phyloP scores from a whole-genome alignment of 2,113 vertebrate species.

The Nesogale talazaci region DNA sequence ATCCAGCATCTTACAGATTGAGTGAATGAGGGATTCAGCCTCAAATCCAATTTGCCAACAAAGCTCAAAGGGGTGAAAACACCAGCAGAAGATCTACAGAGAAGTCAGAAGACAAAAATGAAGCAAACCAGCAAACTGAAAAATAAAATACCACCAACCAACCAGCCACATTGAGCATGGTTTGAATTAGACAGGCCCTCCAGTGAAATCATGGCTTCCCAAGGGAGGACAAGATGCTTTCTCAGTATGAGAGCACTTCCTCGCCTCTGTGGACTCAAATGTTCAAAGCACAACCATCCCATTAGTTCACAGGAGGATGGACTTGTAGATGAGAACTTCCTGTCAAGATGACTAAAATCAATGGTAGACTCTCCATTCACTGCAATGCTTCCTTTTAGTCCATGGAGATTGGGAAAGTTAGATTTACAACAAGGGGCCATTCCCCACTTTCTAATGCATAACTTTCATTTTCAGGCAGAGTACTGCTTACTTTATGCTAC shows the following conservation, averaged over 20 bases:
- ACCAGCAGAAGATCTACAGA: neutral
- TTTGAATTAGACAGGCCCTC: neutral
- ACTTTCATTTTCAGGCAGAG: neutral
- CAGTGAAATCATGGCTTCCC: neutral
- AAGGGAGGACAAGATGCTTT: neutral
- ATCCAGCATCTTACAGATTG: slow-evolving; percentile 20
- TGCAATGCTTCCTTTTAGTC: neutral
- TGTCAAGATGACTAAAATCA: neutral
- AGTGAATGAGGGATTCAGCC: neutral
- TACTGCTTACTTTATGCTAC: slow-evolving; percentile 13
- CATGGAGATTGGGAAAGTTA: neutral
- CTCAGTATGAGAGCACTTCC: neutral
- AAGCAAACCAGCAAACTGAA: neutral
- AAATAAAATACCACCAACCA: too few species aligned
- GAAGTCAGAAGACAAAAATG: neutral
- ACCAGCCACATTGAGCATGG: neutral
- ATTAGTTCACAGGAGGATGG: slow-evolving; percentile 1
- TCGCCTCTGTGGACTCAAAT: neutral
- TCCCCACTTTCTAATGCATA: slow-evolving; percentile 6
- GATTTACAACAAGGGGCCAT: neutral
- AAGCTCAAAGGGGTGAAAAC: neutral
- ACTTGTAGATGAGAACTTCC: neutral
- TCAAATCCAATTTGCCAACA: neutral
- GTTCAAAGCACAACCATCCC: neutral
- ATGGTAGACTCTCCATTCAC: neutral